Conservation (phyloP, 2,888 invertebrate genomes). For the Zhuqinia jingwanae region DNA sequence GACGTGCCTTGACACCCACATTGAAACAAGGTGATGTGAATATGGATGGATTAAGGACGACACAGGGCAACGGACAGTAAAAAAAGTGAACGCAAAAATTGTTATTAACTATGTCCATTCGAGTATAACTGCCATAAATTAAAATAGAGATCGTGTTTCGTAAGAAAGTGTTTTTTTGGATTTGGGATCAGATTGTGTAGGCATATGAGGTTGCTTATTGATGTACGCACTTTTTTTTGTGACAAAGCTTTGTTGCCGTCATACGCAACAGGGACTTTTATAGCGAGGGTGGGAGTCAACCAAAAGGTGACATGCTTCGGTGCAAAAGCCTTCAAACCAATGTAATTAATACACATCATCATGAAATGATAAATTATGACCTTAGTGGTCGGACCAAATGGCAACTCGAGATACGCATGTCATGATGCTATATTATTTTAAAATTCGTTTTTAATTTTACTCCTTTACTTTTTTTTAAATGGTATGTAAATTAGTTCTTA, state of each 20-base stretch:
- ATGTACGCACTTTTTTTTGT: conserved; percentile 28
- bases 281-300: conserved; percentile 33
- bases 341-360: conserved; percentile 34
- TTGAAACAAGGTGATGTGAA: conserved; percentile 31
- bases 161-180: conserved; percentile 22
- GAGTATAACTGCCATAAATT: conserved; percentile 22
- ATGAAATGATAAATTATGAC: conserved; percentile 41
- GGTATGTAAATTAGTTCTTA: too few relatives aligned
- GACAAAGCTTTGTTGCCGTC: neutral
- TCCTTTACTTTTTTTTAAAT: too few relatives aligned
- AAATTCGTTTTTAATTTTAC: neutral
- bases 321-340: conserved; percentile 36
- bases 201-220: neutral
- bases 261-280: conserved; percentile 1
- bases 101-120: conserved; percentile 33
- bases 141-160: conserved; percentile 35
- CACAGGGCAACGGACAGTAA: conserved; percentile 51
- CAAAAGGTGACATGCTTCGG: conserved; percentile 41
- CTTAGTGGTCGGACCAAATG: neutral
- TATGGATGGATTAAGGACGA: conserved; percentile 63
- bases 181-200: conserved; percentile 19
- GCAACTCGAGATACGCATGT: conserved; percentile 7
- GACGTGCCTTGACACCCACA: conserved; percentile 69
- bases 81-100: conserved; percentile 63
- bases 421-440: conserved; percentile 10